Conservation (phyloP, 2,113 vertebrate species). For the Bubalus kerabau region DNA sequence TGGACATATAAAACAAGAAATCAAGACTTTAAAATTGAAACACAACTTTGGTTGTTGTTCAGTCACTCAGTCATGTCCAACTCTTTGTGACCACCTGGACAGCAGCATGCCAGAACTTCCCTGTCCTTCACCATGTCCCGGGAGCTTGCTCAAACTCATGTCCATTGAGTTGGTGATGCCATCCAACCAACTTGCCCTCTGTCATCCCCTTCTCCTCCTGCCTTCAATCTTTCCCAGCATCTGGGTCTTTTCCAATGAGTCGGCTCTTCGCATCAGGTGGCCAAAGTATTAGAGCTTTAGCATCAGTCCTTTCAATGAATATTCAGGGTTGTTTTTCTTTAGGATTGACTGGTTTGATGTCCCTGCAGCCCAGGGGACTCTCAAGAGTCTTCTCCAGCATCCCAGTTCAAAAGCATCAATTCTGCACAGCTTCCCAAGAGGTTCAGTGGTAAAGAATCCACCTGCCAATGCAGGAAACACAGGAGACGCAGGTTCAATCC, state of each 20-base stretch:
- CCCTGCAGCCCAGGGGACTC: not conserved
- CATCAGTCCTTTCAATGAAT: not conserved
- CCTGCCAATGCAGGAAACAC: not conserved
- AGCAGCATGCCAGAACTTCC: not conserved
- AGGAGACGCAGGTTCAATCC: rapidly evolving
- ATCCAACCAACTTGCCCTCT: not conserved
- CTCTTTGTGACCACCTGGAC: not conserved
- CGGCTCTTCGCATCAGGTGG: not conserved
- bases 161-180: not conserved
- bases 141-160: not conserved
- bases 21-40: not conserved
- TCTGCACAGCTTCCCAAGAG: not conserved
- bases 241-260: not conserved
- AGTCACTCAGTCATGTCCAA: not conserved
- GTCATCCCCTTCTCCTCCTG: not conserved
- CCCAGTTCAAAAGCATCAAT: not conserved
- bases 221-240: not conserved
- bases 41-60: not conserved
- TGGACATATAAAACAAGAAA: not conserved
- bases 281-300: not conserved
- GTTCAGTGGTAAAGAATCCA: not conserved
- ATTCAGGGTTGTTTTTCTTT: not conserved
- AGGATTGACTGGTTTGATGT: not conserved
- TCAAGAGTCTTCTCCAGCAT: not conserved
- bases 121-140: not conserved